phyloP scores from a whole-genome alignment of 2,888 invertebrate genomes.

The Pterobdella sp. region DNA sequence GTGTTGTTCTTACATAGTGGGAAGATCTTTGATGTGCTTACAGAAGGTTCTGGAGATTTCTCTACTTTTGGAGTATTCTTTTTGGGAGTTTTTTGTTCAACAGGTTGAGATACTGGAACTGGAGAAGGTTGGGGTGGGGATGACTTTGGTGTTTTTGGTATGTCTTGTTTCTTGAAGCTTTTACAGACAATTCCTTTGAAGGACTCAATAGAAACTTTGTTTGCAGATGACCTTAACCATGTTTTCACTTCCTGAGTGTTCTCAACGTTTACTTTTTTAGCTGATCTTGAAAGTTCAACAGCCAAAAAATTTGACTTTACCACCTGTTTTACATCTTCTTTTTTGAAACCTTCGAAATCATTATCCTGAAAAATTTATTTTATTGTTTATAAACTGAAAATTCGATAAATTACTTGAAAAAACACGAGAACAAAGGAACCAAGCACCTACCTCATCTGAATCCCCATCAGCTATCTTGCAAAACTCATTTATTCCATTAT shows the following conservation, averaged over 20 bases:
- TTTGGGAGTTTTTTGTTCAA: neutral
- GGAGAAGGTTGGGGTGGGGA: neutral
- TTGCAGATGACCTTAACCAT: constrained; percentile 15
- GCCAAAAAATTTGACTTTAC: constrained; percentile 22
- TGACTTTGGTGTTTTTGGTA: neutral
- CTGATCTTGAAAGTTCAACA: neutral
- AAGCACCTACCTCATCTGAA: constrained; percentile 30
- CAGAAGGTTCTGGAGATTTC: neutral
- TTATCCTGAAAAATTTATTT: constrained; percentile 2
- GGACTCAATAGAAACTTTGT: constrained; percentile 6
- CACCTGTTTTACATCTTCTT: constrained; percentile 16
- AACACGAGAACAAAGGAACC: neutral
- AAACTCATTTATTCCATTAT: constrained; percentile 29
- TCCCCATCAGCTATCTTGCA: constrained; percentile 25
- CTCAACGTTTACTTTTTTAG: neutral
- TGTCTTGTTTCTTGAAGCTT: constrained; percentile 9
- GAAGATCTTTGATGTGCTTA: neutral
- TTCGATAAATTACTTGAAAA: neutral
- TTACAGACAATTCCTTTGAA: constrained; percentile 8
- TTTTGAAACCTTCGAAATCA: constrained; percentile 24
- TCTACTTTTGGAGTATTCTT: constrained; percentile 5
- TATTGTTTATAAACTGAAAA: neutral
- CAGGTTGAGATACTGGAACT: neutral
- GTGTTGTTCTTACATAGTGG: neutral
- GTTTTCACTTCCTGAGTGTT: neutral